These are phyloP conservation scores for Nettapus auritus DNA, from an alignment of 2,113 vertebrate species.

Conservation along the genomic window DNA sequence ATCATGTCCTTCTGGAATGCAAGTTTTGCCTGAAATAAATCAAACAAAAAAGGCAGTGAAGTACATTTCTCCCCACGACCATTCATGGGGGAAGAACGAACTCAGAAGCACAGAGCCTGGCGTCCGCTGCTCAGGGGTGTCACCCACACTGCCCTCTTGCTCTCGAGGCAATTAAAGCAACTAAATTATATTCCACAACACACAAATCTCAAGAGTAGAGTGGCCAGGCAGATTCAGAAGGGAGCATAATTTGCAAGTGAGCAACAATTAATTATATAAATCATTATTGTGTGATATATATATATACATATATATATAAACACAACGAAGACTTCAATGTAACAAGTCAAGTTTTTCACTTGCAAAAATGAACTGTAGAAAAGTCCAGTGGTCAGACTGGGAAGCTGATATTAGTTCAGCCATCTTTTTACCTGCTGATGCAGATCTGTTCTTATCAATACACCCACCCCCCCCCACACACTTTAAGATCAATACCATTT, in stretches of 20 bases:
- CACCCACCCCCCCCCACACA: background rate
- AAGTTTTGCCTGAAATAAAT: conserved; percentile 83
- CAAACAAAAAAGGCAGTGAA: background rate
- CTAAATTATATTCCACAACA: background rate
- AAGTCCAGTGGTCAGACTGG: background rate
- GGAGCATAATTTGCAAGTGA: background rate
- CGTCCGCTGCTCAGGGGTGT: background rate
- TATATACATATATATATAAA: background rate
- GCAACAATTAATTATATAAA: background rate
- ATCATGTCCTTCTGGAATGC: conserved; percentile 90
- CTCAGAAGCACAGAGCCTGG: background rate
- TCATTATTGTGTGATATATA: background rate
- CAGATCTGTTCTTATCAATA: background rate
- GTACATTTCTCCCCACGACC: background rate
- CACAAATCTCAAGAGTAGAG: background rate
- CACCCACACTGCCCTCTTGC: background rate
- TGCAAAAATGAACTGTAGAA: background rate
- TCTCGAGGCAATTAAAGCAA: background rate
- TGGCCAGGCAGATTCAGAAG: background rate
- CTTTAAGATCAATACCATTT: background rate
- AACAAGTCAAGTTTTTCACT: background rate
- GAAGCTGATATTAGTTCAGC: background rate
- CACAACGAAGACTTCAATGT: background rate
- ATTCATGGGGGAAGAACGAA: background rate
- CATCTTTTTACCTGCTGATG: background rate